A percentile compares a stretch with the other conserved stretches of the same genome.
Evolutionary conservation across 2,797 vertebrate species (phyloP).

Genomic region (Phalanger gymnotis): DNA sequence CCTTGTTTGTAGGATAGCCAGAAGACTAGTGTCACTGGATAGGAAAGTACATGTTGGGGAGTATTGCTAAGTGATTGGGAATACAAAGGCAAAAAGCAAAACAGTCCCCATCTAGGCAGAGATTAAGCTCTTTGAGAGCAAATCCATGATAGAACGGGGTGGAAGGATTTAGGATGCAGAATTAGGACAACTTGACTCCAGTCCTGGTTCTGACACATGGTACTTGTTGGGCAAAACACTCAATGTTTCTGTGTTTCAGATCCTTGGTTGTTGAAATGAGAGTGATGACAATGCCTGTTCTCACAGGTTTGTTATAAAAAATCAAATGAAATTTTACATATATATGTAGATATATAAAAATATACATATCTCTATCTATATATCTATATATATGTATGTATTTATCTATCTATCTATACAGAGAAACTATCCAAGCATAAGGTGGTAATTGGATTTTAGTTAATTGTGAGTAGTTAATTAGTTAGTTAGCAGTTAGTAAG

Average conservation of each 20-base stretch:
- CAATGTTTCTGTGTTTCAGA: not conserved
- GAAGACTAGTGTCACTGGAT: not conserved
- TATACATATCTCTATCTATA: no score
- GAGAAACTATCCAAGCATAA: no score
- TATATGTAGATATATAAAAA: no score
- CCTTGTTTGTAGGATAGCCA: not conserved
- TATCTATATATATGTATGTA: no score
- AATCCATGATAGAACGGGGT: not conserved
- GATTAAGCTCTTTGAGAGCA: not conserved
- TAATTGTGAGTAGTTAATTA: no score
- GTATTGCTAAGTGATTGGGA: not conserved
- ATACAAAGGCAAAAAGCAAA: not conserved
- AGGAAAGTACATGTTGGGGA: not conserved
- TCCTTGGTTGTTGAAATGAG: not conserved
- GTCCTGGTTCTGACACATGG: not conserved
- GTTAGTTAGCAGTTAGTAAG: no score
- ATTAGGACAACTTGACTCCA: not conserved
- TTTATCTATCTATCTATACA: no score
- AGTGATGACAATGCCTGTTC: not conserved
- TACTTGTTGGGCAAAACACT: not conserved
- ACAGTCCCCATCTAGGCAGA: not conserved
- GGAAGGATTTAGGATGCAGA: not conserved
- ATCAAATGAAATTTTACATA: not conserved
- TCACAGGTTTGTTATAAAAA: not conserved
- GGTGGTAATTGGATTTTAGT: no score